phyloP scores from a whole-genome alignment of 1,140 invertebrate species.

The Muscidifurax raptorellus region DNA sequence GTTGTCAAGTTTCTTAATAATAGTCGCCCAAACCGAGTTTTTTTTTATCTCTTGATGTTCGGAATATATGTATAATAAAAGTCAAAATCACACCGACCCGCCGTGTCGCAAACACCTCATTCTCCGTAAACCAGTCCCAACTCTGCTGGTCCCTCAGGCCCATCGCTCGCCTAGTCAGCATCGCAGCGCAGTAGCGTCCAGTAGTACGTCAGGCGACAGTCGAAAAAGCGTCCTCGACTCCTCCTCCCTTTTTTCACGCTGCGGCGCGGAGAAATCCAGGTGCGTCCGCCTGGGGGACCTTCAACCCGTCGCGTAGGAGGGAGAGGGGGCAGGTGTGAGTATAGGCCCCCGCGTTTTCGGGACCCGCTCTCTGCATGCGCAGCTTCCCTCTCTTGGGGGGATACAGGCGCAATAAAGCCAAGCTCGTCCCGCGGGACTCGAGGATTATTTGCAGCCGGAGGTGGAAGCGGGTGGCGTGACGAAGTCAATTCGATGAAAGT shows the following conservation, averaged over 20 bases:
- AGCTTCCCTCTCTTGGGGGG: background rate
- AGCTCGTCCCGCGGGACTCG: background rate
- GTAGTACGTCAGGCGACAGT: background rate
- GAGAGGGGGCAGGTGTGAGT: slow-evolving; percentile 36
- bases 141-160: too few species aligned
- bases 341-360: background rate
- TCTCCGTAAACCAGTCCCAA: background rate
- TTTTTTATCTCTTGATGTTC: too few species aligned
- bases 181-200: background rate
- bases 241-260: slow-evolving; percentile 29
- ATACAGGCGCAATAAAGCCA: background rate
- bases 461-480: background rate
- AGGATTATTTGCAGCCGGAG: background rate
- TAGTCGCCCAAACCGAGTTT: too few species aligned
- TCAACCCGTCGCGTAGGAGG: background rate
- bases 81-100: too few species aligned
- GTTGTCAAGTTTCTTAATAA: too few species aligned
- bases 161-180: background rate
- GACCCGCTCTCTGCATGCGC: background rate
- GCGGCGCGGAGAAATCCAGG: background rate
- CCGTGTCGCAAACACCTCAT: background rate
- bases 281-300: background rate
- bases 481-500: background rate
- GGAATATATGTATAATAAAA: too few species aligned
- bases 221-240: slow-evolving; percentile 4